Evolutionary conservation across 2,113 vertebrate species (phyloP).

Genomic region (Malurus elegans): DNA sequence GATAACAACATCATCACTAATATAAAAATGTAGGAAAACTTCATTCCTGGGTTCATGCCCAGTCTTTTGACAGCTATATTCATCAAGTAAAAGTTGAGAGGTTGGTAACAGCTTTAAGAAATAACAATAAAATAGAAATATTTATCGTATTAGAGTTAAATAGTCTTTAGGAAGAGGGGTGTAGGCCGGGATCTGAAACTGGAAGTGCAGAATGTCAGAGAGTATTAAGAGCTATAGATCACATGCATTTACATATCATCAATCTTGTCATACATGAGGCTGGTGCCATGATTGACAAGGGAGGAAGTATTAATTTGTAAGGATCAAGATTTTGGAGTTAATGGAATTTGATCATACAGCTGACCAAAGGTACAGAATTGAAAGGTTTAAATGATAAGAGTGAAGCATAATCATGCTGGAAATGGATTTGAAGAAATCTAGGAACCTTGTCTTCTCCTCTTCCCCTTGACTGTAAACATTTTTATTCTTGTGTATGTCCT

Average conservation of each 20-base stretch:
- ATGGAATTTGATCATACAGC: not conserved
- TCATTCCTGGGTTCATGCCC: conserved; percentile 3
- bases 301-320: conserved; percentile 29
- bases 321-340: not conserved
- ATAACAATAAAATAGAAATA: conserved; percentile 62
- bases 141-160: conserved; percentile 61
- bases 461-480: not conserved
- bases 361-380: not conserved
- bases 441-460: not conserved
- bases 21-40: conserved; percentile 17
- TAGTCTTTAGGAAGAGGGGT: conserved; percentile 37
- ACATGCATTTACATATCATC: conserved; percentile 23
- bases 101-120: conserved; percentile 60
- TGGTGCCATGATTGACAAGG: conserved; percentile 38
- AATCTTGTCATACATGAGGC: not conserved
- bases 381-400: not conserved
- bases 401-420: not conserved
- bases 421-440: not conserved
- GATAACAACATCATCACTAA: not conserved
- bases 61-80: conserved; percentile 64
- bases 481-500: not conserved
- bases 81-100: conserved; percentile 57
- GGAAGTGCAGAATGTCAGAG: conserved; percentile 44
- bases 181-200: conserved; percentile 60
- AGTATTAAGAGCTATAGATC: conserved; percentile 53